A percentile compares a stretch with the other conserved stretches of the same genome.
These are phyloP conservation scores for Sebastes taczanowskii DNA, from an alignment of 2,797 vertebrate genomes.

Conservation along the genomic window DNA sequence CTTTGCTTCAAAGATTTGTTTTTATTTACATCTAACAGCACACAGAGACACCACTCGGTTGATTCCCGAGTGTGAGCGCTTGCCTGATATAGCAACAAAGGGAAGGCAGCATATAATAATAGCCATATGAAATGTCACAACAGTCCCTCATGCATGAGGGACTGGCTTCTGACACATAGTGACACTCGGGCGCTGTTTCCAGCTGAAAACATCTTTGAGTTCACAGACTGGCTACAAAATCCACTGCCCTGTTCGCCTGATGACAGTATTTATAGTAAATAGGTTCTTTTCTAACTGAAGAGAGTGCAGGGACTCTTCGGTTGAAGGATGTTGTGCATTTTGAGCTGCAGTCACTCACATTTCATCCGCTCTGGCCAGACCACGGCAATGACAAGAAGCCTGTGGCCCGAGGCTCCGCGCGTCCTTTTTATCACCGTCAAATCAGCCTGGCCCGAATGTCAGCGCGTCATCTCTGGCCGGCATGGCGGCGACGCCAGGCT, in stretches of 20 bases:
- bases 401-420: constrained; percentile 53
- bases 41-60: constrained; percentile 39
- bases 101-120: constrained; percentile 68
- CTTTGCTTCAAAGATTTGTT: constrained; percentile 68
- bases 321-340: constrained; percentile 56
- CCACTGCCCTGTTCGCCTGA: constrained; percentile 26
- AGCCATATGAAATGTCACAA: constrained; percentile 73
- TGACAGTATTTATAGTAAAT: constrained; percentile 73
- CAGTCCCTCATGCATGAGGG: constrained; percentile 63
- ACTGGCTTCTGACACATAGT: constrained; percentile 62
- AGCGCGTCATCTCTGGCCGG: constrained; percentile 61
- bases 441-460: constrained; percentile 67
- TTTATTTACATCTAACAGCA: constrained; percentile 73
- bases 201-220: constrained; percentile 57
- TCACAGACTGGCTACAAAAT: constrained; percentile 43
- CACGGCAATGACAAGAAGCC: constrained; percentile 62
- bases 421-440: constrained; percentile 77
- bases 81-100: constrained; percentile 73
- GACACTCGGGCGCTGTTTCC: constrained; percentile 58
- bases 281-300: constrained; percentile 49
- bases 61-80: constrained; percentile 51
- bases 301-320: constrained; percentile 43
- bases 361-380: constrained; percentile 49
- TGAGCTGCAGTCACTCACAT: constrained; percentile 69
- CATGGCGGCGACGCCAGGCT: constrained; percentile 60